Evolutionary conservation across 1,140 invertebrate genomes (phyloP), one percentile per base, ranked within the genome.

Genomic region (Hycleus phaleratus): DNA sequence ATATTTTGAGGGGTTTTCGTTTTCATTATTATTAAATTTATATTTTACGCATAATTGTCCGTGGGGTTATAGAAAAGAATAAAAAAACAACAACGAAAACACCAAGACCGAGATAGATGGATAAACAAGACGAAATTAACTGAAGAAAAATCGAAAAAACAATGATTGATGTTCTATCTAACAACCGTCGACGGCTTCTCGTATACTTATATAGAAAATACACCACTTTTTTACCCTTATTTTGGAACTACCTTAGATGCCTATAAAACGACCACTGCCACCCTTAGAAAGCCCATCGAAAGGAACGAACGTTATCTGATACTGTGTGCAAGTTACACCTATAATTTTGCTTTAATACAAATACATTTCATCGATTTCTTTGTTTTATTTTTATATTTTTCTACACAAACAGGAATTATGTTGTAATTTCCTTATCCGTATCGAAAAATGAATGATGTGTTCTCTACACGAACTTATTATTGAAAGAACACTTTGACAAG

Each of bases 381-480:
- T 32, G 18, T 18, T 18, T 18, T 18, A 18, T 18, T 18, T 18
- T 18, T 18, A 18, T 18, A 18, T 18, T 18, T 18, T 18, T 18
- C 18, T 18, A 18, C 18, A 18, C 52, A 5, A 32, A 32, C 32
- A 66, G 56, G 64, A 68, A 68, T 68, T 68, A 68, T 64, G 66
- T 68, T 60, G 64, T 69, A 69, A 69, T 69, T 69, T 69, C 64
- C 68, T 65, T 64, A 64, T 66, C 61, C 61, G 68, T 68, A 66
- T 63, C 59, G 52, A 63, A 69, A 65, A 65, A 70, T 71, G 70
- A 71, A 68, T 71, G 66, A 71, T 71, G 68, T 63, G 58, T 63
- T 62, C 66, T 64, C 64, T 46, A 68, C 70, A 71, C 70, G 70
- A 71, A 70, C 70, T 69, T 71, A 71, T 71, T 71, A 71, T 71